These are phyloP conservation scores for Xanthia togata DNA, from an alignment of 2,888 invertebrate species.

Conservation along the genomic window DNA sequence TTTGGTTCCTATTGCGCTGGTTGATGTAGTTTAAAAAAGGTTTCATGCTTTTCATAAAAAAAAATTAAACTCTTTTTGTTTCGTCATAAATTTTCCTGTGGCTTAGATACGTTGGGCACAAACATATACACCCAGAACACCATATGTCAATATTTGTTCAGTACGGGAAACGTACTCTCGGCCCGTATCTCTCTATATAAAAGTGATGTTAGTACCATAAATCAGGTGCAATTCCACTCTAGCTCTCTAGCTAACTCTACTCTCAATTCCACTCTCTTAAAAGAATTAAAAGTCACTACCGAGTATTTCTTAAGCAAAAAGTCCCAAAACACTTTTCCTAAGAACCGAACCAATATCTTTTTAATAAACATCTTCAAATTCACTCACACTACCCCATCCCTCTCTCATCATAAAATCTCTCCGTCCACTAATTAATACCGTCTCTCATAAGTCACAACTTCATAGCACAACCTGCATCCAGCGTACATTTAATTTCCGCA, in stretches of 20 bases:
- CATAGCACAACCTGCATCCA: slow-evolving; percentile 55
- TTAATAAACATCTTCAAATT: slow-evolving; percentile 4
- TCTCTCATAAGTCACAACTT: slow-evolving; percentile 53
- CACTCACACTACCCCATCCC: background rate
- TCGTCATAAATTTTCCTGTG: background rate
- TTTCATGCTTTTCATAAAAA: slow-evolving; percentile 12
- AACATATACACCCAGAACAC: background rate
- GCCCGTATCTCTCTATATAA: too few relatives aligned
- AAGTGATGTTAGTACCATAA: too few relatives aligned
- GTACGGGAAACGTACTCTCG: too few relatives aligned
- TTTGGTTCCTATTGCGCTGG: slow-evolving; percentile 26
- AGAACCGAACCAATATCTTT: background rate
- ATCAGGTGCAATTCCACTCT: too few relatives aligned
- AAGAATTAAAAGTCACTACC: too few relatives aligned
- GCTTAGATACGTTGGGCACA: background rate
- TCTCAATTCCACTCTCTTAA: too few relatives aligned
- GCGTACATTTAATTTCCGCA: slow-evolving; percentile 76
- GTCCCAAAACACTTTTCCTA: background rate
- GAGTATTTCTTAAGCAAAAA: background rate
- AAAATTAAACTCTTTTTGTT: background rate
- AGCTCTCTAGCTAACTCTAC: too few relatives aligned
- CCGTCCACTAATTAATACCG: slow-evolving; percentile 50
- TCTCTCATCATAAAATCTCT: slow-evolving; percentile 28
- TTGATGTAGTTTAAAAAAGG: slow-evolving; percentile 25
- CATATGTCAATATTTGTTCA: background rate